Conservation (phyloP, 2,888 invertebrate species). For the Spilosoma lubricipeda region DNA sequence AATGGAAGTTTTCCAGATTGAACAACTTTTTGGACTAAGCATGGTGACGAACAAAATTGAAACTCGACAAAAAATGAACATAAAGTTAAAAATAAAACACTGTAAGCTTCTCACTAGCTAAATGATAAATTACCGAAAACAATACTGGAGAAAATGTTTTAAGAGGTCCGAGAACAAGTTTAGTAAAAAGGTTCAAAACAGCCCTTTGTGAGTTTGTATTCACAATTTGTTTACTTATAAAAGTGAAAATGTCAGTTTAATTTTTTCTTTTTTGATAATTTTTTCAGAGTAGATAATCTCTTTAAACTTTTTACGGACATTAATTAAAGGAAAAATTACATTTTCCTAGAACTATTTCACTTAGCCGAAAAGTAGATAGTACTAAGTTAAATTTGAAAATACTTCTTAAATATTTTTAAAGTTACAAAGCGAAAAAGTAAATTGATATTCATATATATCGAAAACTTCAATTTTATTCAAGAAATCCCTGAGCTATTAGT, state of each 20-base stretch:
- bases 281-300: constrained; percentile 10
- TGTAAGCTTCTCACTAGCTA: constrained; percentile 23
- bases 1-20: not conserved
- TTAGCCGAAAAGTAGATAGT: not conserved
- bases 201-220: constrained; percentile 34
- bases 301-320: constrained; percentile 12
- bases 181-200: constrained; percentile 21
- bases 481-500: no score
- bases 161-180: constrained; percentile 27
- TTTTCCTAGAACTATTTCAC: not conserved
- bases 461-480: not conserved
- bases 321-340: not conserved
- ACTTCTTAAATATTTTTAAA: no score
- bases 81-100: constrained; percentile 12
- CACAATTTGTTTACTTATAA: constrained; percentile 38
- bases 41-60: constrained; percentile 22
- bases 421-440: no score
- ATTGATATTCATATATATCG: not conserved
- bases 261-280: constrained; percentile 5
- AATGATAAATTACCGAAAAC: constrained; percentile 45
- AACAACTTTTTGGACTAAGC: constrained; percentile 18
- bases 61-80: constrained; percentile 8
- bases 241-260: constrained; percentile 23
- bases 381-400: not conserved
- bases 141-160: constrained; percentile 25